These are phyloP conservation scores for Tamandua tetradactyla DNA, from an alignment of 2,797 vertebrate genomes.

Conservation along the genomic window DNA sequence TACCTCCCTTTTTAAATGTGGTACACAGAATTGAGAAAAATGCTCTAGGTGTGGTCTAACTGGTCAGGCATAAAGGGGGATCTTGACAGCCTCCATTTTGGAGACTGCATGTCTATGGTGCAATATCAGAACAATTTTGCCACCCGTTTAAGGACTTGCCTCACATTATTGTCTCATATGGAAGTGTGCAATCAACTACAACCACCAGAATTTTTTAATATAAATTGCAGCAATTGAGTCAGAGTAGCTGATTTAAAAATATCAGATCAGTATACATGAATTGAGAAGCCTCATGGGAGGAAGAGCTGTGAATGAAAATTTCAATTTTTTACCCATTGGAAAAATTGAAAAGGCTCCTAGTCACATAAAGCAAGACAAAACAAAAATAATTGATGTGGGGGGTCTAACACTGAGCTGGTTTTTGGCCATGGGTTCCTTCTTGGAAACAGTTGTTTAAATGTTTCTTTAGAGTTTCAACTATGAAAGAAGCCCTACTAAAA, in stretches of 20 bases:
- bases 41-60: neutral
- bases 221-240: neutral
- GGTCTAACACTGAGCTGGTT: neutral
- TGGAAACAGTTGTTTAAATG: neutral
- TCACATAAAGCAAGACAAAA: neutral
- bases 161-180: conserved; percentile 42
- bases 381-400: neutral
- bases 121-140: conserved; percentile 34
- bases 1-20: neutral
- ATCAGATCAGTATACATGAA: neutral
- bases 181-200: conserved; percentile 32
- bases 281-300: neutral
- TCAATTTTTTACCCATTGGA: neutral
- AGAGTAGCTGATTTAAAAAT: neutral
- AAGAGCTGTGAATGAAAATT: neutral
- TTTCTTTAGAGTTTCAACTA: neutral
- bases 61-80: neutral
- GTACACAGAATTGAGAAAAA: neutral
- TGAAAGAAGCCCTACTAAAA: neutral
- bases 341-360: neutral
- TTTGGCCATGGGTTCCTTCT: neutral
- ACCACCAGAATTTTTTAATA: neutral
- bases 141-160: conserved; percentile 40
- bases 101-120: conserved; percentile 36
- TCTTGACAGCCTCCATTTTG: conserved; percentile 7